Evolutionary conservation across 2,113 vertebrate genomes (phyloP), one percentile per base, ranked within the genome.

Genomic region (Mesocricetus auratus): DNA sequence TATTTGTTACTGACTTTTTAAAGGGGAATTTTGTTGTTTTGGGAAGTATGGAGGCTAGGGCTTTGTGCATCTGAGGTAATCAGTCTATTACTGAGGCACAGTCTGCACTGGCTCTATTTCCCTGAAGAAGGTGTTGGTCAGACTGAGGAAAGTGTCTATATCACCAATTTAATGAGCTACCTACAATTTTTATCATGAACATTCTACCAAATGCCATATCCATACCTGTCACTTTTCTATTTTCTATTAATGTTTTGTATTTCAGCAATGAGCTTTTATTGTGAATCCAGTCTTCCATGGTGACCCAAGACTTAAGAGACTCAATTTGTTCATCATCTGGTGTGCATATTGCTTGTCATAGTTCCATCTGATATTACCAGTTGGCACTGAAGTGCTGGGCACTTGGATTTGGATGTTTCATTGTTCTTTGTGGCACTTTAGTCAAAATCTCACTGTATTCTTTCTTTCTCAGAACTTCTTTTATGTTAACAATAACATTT

Each of bases 111-210:
- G 17, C 42, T 47, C 4, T n/a, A 8, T 79, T 78, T 60, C 12
- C 85, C 60, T 42, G 26, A 53, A 89, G 36, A 68, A 68, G 36
- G 15, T 68, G 21, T 74, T 66, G 31, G 86, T 62, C 53, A 81
- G 36, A 21, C 8, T n/a, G 31, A 81, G 45, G 58, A n/a, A 39
- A 11, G 62, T 47, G 4, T 10, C 31, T 68, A 1, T 36, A 12
- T 47, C 31, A 50, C 17, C 5, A n/a, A 29, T 90, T 62, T 75
- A 53, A 69, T 92, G 89, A 42, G 42, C 17, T 19, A 16, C 56
- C 58, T 86, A 45, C 47, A 45, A 47, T 53, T 96, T 94, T 86
- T 90, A 47, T 94, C 16, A 56, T 78, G 24, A 56, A 77, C 93
- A 89, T 36, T 86, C 60, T 33, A 62, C n/a, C 16, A 47, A 68